These are phyloP conservation scores for Apeltes quadracus DNA, from an alignment of 2,113 vertebrate species.

Conservation along the genomic window DNA sequence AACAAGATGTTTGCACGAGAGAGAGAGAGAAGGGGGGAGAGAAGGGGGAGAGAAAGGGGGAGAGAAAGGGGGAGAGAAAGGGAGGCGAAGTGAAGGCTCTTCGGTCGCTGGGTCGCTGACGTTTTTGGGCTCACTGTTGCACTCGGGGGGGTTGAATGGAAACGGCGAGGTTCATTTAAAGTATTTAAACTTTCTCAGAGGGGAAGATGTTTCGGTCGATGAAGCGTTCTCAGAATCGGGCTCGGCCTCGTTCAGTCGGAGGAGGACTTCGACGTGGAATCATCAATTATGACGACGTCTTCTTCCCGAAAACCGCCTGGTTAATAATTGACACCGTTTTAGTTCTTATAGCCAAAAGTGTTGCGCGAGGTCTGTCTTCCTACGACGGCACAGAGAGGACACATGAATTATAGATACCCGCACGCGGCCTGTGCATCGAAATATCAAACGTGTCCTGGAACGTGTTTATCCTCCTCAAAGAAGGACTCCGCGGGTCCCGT, in stretches of 20 bases:
- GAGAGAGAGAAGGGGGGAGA: too few species aligned
- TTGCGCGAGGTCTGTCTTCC: background rate
- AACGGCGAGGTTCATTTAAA: constrained; percentile 13
- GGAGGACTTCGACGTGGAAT: background rate
- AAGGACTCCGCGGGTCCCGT: background rate
- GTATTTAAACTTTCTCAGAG: too few species aligned
- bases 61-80: background rate
- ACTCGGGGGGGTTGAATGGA: background rate
- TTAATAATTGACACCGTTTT: background rate
- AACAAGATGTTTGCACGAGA: constrained; percentile 47
- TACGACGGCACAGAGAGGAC: background rate
- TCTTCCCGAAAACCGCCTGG: too few species aligned
- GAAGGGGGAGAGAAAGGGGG: background rate
- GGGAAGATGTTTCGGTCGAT: background rate
- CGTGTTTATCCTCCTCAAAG: background rate
- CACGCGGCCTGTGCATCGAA: background rate
- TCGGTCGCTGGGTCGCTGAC: constrained; percentile 7
- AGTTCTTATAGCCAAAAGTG: background rate
- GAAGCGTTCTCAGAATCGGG: background rate
- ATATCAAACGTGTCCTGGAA: constrained; percentile 3
- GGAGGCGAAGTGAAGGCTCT: background rate
- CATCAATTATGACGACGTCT: too few species aligned
- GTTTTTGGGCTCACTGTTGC: background rate
- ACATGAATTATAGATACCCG: constrained; percentile 16
- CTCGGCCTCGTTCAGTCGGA: background rate